These are phyloP conservation scores for Clytia hemisphaerica DNA, from an alignment of 30 jellyfish, hydroid and myxozoan species.

Conservation along the genomic window DNA sequence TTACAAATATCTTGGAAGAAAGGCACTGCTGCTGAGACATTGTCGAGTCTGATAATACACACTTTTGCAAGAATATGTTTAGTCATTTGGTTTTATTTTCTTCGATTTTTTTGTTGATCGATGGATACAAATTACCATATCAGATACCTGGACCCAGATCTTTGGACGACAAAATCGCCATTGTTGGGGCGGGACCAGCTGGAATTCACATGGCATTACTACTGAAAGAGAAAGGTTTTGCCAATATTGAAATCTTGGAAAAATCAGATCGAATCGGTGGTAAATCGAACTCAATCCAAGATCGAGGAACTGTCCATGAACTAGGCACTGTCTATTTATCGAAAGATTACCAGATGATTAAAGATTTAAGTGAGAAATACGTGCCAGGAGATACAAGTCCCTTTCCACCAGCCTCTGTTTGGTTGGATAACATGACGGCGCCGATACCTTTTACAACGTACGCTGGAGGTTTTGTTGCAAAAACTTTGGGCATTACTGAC, in stretches of 20 bases:
- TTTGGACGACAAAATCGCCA: conserved; percentile 54
- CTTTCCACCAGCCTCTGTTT: conserved; percentile 57
- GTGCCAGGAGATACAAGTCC: conserved; percentile 35
- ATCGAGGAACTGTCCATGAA: conserved; percentile 76
- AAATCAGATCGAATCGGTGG: conserved; percentile 59
- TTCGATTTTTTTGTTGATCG: too few relatives aligned
- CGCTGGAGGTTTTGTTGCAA: conserved; percentile 25
- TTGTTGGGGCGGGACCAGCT: conserved; percentile 94
- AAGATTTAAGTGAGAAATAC: conserved; percentile 45
- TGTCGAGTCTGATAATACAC: too few relatives aligned
- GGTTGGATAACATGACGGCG: conserved; percentile 40
- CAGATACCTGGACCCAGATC: conserved; percentile 57
- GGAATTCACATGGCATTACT: conserved; percentile 87
- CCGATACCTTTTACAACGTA: conserved; percentile 40
- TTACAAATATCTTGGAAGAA: too few relatives aligned
- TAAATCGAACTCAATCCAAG: conserved; percentile 42
- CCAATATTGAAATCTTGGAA: conserved; percentile 41
- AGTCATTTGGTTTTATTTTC: too few relatives aligned
- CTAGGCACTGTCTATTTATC: conserved; percentile 74
- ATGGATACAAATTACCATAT: too few relatives aligned
- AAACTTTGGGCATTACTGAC: conserved; percentile 31
- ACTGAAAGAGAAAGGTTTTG: conserved; percentile 67
- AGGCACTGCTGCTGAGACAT: too few relatives aligned
- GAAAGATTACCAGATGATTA: conserved; percentile 78
- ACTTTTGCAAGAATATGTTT: too few relatives aligned